Base-by-base conservation (phyloP, 2,888 invertebrate species). In the Diplazon laetatorius region DNA sequence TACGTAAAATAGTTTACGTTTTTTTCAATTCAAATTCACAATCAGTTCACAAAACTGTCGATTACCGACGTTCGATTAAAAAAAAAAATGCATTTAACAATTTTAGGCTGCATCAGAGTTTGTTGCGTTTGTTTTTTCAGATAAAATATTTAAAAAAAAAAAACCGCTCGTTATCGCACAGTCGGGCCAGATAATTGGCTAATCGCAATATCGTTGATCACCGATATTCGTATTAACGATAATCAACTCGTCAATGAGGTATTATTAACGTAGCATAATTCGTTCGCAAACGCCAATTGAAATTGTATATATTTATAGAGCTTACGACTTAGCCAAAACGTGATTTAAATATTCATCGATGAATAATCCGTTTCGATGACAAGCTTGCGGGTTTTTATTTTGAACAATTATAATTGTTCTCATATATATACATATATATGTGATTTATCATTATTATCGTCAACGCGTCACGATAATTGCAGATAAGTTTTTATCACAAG, bases 401-500 rank as follows among this genome's bases (percentile, higher is more conserved):
- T 10, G 50, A 50, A 50, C 50, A 50, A n/a, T 37, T n/a, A n/a
- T n/a, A n/a, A 50, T 37, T 20, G 10, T 39, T 50, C 14, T 65
- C 65, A 50, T 35, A 50, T 35, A 6, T 4, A 18, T 35, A 6
- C 6, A 48, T 16, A n/a, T n/a, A n/a, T n/a, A n/a, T n/a, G n/a
- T 6, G 30, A 14, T 20, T 39, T 20, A 10, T 39, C 16, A 9
- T 39, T 52, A 37, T 18, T 52, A 44, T 16, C 35, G 68, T 48
- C 75, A 57, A 66, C 25, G 35, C 44, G 30, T 68, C 16, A 68
- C 60, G 52, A 10, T 48, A 59, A 59, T 9, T 20, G 30, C 39
- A 55, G 39, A 70, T 48, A 18, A 16, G 37, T 74, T n/a, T n/a
- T 22, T 74, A 74, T 71, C 78, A 75, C 71, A 75, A 65, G 75